Evolutionary conservation across 2,888 invertebrate species (phyloP).

Genomic region (Mechanitis messenoides): DNA sequence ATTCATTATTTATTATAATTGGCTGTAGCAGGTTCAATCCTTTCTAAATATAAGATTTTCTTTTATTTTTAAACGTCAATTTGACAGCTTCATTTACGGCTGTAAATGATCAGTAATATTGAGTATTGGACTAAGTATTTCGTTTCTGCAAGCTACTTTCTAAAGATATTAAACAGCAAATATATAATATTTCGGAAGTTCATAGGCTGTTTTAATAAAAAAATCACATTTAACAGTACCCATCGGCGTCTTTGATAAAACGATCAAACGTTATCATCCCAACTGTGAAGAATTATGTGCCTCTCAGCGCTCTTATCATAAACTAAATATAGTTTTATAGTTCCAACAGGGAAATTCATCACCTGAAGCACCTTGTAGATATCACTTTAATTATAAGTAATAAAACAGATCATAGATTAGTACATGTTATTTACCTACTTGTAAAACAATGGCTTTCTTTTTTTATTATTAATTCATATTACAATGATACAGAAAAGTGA

Average conservation of each 20-base stretch:
- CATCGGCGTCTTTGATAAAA: slow-evolving; percentile 18
- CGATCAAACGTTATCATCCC: slow-evolving; percentile 12
- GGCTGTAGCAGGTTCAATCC: background rate
- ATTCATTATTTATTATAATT: background rate
- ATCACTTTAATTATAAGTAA: too few species aligned
- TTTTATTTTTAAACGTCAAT: too few species aligned
- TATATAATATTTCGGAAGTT: slow-evolving; percentile 19
- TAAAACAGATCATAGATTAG: too few species aligned
- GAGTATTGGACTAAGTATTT: too few species aligned
- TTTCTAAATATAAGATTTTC: too few species aligned
- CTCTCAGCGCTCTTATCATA: slow-evolving; percentile 19
- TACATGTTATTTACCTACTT: too few species aligned
- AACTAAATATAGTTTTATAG: slow-evolving; percentile 21
- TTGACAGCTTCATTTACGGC: too few species aligned
- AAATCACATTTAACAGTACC: slow-evolving; percentile 20
- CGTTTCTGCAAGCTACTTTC: too few species aligned
- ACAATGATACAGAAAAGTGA: background rate
- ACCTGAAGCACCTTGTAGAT: background rate
- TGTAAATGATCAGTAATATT: too few species aligned
- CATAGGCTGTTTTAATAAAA: slow-evolving; percentile 23
- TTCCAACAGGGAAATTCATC: slow-evolving; percentile 22
- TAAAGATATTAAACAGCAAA: background rate
- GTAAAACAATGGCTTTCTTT: too few species aligned
- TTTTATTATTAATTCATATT: too few species aligned
- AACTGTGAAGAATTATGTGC: slow-evolving; percentile 21